These are phyloP conservation scores for Sepiola atlantica DNA, from an alignment of 2,888 invertebrate genomes.

Conservation along the genomic window DNA sequence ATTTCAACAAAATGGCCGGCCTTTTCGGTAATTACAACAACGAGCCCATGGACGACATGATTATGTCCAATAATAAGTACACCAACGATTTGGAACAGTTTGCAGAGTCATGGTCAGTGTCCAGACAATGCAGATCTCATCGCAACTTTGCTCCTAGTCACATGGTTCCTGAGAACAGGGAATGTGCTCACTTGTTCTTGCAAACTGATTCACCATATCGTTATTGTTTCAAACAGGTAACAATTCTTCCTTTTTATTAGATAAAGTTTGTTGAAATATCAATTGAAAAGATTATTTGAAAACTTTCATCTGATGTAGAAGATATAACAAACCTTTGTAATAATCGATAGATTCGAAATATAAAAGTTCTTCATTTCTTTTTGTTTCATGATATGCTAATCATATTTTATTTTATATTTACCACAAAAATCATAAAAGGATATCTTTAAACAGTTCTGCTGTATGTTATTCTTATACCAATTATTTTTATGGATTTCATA, in stretches of 20 bases:
- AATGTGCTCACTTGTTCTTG: slow-evolving; percentile 84
- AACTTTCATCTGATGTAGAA: too few species aligned
- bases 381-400: too few species aligned
- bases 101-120: slow-evolving; percentile 82
- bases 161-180: slow-evolving; percentile 54
- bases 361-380: too few species aligned
- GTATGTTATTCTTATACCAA: too few species aligned
- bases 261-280: too few species aligned
- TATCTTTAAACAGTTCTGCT: too few species aligned
- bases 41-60: slow-evolving; percentile 87
- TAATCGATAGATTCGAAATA: too few species aligned
- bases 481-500: too few species aligned
- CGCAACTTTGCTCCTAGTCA: slow-evolving; percentile 55
- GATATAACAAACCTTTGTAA: too few species aligned
- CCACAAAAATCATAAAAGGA: too few species aligned
- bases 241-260: neutral
- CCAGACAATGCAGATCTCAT: slow-evolving; percentile 56
- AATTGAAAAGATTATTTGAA: too few species aligned
- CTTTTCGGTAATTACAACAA: slow-evolving; percentile 92
- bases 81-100: slow-evolving; percentile 80
- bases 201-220: slow-evolving; percentile 78
- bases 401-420: too few species aligned
- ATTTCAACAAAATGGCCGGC: slow-evolving; percentile 90
- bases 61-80: slow-evolving; percentile 79
- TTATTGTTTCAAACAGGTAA: slow-evolving; percentile 78